phyloP scores from a whole-genome alignment of 2,113 vertebrate genomes.

The Puma concolor region DNA sequence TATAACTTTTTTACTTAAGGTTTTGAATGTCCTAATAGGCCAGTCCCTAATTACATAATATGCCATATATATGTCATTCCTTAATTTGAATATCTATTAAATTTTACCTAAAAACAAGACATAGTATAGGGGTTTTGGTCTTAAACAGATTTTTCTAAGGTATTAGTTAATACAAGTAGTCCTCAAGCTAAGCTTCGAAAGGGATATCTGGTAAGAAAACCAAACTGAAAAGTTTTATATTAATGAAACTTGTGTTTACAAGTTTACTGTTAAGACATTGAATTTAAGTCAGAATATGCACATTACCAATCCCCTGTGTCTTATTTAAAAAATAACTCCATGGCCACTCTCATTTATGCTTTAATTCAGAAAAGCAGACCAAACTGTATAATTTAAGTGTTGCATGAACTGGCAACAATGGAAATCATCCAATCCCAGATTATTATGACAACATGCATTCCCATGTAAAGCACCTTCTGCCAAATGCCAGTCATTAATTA shows the following conservation, averaged over 20 bases:
- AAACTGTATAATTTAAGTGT: neutral
- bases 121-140: neutral
- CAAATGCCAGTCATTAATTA: conserved; percentile 59
- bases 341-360: neutral
- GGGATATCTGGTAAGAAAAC: neutral
- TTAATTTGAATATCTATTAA: neutral
- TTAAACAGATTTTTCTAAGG: neutral
- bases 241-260: neutral
- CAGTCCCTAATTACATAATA: neutral
- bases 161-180: neutral
- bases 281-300: neutral
- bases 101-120: neutral
- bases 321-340: neutral
- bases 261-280: neutral
- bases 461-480: conserved; percentile 39
- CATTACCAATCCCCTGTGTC: neutral
- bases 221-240: neutral
- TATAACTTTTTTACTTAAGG: neutral
- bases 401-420: neutral
- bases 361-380: neutral
- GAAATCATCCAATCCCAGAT: conserved; percentile 34
- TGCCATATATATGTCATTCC: neutral
- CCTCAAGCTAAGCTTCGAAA: neutral
- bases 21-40: neutral
- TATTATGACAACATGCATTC: neutral